Evolutionary conservation across 2,888 invertebrate genomes (phyloP), one percentile per base, ranked within the genome.

Genomic region (Cryptocephalus primarius): DNA sequence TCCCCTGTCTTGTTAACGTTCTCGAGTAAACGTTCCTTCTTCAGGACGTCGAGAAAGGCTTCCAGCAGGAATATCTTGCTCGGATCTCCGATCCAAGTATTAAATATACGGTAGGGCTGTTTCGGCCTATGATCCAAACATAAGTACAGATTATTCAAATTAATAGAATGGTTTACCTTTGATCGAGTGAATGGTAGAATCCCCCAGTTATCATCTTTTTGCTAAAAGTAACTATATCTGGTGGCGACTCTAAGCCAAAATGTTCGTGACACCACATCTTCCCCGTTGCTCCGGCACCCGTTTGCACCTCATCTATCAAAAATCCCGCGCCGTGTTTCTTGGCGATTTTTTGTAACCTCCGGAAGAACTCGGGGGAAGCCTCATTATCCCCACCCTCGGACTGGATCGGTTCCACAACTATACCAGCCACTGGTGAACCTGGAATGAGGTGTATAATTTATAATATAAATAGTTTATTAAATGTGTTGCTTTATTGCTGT

Each of bases 71-170:
- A 71, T 40, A 99, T 64, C 73, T 97, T 99, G 47, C 90, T 83
- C 8, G 97, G 96, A 69, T 99, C 99, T 10, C 99, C 99, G 84
- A 97, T 88, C 99, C 99, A 99, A 0, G 99, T 99, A 71, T 99
- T 99, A 72, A 95, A 97, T 55, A 99, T 86, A 50, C 97, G 78
- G 69, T 87, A 95, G 0, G 88, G 71, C 50, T 86, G 82, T 11
- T 79, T 75, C 3, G 89, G 83, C 57, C 86, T 87, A 34, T 31
- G 42, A 45, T 14, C n/a, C n/a, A n/a, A n/a, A 22, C 22, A 22
- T 8, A 44, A 8, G 33, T 4, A 9, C 2, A 39, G 3, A 10
- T 44, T 44, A 13, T 8, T 13, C 22, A 39, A 32, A 22, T 22
- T 22, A 6, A 22, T 22, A 22, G 22, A 22, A n/a, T n/a, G n/a